These are phyloP conservation scores for Argyrosomus japonicus DNA, from an alignment of 2,113 vertebrate species.

Conservation along the genomic window DNA sequence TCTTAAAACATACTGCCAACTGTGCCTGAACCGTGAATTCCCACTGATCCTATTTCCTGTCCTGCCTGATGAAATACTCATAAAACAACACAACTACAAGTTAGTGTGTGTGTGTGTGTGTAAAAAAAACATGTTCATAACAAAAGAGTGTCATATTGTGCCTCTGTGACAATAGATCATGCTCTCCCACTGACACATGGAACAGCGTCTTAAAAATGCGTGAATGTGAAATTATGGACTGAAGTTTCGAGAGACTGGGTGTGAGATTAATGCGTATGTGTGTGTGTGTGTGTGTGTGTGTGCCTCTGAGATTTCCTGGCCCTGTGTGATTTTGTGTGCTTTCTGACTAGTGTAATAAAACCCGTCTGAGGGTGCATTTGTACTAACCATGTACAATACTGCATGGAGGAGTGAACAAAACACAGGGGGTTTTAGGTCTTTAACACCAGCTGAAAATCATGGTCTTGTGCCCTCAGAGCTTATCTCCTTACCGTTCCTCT, in stretches of 20 bases:
- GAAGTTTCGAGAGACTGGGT: background rate
- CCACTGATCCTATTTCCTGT: constrained; percentile 34
- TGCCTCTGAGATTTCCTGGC: background rate
- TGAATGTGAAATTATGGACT: background rate
- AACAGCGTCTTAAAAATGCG: background rate
- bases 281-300: background rate
- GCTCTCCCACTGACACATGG: background rate
- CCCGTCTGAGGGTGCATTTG: constrained; percentile 5
- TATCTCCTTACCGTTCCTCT: constrained; percentile 28
- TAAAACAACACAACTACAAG: background rate
- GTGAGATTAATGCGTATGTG: background rate
- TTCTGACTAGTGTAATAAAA: constrained; percentile 24
- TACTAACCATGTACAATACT: constrained; percentile 20
- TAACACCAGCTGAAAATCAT: constrained; percentile 32
- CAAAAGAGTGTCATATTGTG: background rate
- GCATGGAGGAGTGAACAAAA: constrained; percentile 35
- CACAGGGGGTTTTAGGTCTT: constrained; percentile 13
- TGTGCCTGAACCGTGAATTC: constrained; percentile 21
- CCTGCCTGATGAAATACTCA: constrained; percentile 28
- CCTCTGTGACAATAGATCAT: background rate
- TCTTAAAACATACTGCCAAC: constrained; percentile 26
- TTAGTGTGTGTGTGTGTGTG: background rate
- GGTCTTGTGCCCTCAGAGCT: constrained; percentile 24
- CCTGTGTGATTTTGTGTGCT: constrained; percentile 12
- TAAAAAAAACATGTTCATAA: constrained; percentile 4